These are phyloP conservation scores for Apistogramma diplotaenia DNA, from an alignment of 2,113 vertebrate species.

Conservation along the genomic window DNA sequence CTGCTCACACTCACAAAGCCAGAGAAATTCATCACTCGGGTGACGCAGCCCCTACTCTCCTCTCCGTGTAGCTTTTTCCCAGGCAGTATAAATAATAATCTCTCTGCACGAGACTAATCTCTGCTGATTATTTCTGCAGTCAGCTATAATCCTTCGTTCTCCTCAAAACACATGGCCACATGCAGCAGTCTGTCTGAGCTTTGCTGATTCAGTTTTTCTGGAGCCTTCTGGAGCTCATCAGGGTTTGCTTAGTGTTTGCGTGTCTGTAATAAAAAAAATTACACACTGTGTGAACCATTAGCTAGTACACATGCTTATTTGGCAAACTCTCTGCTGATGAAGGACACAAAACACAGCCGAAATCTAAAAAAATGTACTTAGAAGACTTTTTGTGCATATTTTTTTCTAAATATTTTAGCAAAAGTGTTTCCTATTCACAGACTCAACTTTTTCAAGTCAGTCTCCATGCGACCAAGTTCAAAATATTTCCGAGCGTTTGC, in stretches of 20 bases:
- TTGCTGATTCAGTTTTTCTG: background rate
- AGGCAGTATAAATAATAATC: background rate
- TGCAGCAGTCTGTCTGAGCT: background rate
- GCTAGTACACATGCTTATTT: background rate
- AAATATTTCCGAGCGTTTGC: background rate
- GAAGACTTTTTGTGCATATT: background rate
- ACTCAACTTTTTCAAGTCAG: background rate
- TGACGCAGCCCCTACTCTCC: background rate
- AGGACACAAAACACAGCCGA: background rate
- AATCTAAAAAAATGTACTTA: background rate
- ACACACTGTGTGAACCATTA: background rate
- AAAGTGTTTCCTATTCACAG: too few species aligned
- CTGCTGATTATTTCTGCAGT: conserved; percentile 16
- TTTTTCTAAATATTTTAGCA: too few species aligned
- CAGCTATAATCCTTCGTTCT: background rate
- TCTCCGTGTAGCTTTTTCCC: background rate
- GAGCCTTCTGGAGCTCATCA: background rate
- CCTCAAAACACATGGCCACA: background rate
- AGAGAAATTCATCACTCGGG: background rate
- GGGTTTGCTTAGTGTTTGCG: background rate
- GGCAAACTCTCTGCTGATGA: background rate
- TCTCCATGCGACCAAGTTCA: background rate
- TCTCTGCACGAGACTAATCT: background rate
- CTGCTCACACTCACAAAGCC: background rate
- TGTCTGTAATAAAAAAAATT: background rate